Base-by-base conservation (phyloP, 1,140 invertebrate genomes). In the Orchestia grillus region DNA sequence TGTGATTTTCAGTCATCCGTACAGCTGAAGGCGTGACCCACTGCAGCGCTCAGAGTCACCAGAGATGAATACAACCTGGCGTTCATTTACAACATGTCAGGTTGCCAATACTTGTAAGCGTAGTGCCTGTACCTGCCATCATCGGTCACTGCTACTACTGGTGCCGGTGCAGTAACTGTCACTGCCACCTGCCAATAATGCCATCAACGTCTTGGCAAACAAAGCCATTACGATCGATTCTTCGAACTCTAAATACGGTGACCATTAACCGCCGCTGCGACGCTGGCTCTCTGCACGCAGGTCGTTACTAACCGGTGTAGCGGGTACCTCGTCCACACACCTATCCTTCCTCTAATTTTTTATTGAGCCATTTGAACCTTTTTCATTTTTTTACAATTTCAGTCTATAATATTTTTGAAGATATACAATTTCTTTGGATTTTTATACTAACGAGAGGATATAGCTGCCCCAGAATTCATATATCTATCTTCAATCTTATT, bases 181-280 rank as follows among this genome's bases (percentile, higher is more conserved):
- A 43, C 88, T 43, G 44, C 88, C 88, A 91, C 88, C 44, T 91
- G 88, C 88, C 88, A 91, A 91, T 91, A 91, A 91, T 91, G 88
- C 23, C 88, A 91, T 91, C 88, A 44, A 44, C 88, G 88, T 42
- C 88, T 19, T 42, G 88, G 88, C 88, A 91, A 91, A 91, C 88
- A 91, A 91, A 91, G 41, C 88, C 41, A 91, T 91, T 91, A 91
- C 88, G 41, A 91, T 91, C 88, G 88, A 91, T 91, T 91, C 88
- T 91, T 91, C 36, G 88, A 91, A 41, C 19, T 44, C 88, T 11
- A 91, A 91, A 91, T 91, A 91, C 41, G 88, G 88, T 41, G 41
- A 43, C 41, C 88, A 91, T 91, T 91, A 91, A 44, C 88, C 62
- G 62, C 62, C 28, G 62, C 62, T 15, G 62, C 62, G 62, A 53